phyloP scores from a whole-genome alignment of 2,797 vertebrate species.

The Phalloptychus januarius region DNA sequence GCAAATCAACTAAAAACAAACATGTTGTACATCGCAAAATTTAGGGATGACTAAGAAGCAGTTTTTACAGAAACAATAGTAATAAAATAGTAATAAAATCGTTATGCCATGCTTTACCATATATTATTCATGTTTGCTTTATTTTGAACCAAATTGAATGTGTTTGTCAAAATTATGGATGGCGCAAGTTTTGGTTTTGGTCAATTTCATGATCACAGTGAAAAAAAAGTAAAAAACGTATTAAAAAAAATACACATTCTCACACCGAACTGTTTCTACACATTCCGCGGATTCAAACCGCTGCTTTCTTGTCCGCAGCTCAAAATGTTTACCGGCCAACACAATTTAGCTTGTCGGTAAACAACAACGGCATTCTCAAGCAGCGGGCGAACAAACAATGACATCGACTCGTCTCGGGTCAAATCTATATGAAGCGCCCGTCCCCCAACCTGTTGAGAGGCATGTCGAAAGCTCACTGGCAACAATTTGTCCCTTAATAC shows the following conservation, averaged over 20 bases:
- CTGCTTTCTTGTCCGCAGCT: not conserved
- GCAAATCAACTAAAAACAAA: not conserved
- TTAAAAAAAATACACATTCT: not conserved
- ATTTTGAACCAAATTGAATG: not conserved
- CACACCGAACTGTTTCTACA: too few relatives aligned
- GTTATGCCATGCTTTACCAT: not conserved
- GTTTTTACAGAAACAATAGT: not conserved
- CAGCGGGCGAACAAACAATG: slow-evolving; percentile 30
- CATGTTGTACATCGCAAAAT: not conserved
- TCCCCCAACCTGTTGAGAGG: slow-evolving; percentile 61
- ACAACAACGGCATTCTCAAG: slow-evolving; percentile 15
- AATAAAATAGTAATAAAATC: not conserved
- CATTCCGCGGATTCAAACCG: not conserved
- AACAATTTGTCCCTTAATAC: slow-evolving; percentile 70
- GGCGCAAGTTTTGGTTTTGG: not conserved
- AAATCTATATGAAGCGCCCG: slow-evolving; percentile 58
- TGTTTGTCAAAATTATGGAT: not conserved
- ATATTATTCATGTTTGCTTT: not conserved
- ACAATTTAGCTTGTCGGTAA: slow-evolving; percentile 21
- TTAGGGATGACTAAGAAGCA: not conserved
- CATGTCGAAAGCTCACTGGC: slow-evolving; percentile 63
- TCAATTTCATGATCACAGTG: not conserved
- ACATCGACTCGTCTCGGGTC: slow-evolving; percentile 21
- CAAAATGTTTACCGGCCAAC: not conserved
- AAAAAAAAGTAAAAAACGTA: not conserved